phyloP scores from a whole-genome alignment of 2,797 vertebrate species.

The Lepidocolaptes lacrymiger region DNA sequence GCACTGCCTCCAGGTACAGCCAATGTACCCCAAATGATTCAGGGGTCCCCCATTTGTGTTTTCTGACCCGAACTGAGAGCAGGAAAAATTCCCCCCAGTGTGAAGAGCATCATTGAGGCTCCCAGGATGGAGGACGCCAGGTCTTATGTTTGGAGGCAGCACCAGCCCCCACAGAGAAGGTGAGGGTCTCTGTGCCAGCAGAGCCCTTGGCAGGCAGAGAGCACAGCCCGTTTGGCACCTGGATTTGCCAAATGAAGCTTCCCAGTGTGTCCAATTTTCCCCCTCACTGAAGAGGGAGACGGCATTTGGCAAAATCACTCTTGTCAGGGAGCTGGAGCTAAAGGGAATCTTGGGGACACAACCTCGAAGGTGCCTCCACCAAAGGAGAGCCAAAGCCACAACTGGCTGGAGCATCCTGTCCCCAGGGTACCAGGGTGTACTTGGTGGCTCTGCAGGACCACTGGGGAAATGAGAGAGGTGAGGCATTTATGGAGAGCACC shows the following conservation, averaged over 20 bases:
- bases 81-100: fast-evolving
- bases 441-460: background rate
- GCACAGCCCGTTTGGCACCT: background rate
- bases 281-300: background rate
- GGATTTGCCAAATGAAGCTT: constrained; percentile 1
- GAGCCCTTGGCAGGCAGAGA: background rate
- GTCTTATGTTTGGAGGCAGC: background rate
- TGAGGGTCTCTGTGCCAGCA: background rate
- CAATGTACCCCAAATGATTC: fast-evolving
- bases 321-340: background rate
- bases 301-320: background rate
- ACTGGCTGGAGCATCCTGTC: background rate
- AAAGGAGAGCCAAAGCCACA: background rate
- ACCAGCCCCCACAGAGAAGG: background rate
- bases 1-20: background rate
- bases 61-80: background rate
- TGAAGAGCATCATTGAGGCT: background rate
- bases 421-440: fast-evolving
- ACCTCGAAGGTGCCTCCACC: background rate
- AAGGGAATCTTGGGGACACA: background rate
- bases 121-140: background rate
- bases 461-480: fast-evolving
- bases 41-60: background rate
- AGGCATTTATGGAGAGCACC: fast-evolving
- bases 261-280: background rate